phyloP scores from a whole-genome alignment of 2,888 invertebrate species.

The Hermodice carunculata region DNA sequence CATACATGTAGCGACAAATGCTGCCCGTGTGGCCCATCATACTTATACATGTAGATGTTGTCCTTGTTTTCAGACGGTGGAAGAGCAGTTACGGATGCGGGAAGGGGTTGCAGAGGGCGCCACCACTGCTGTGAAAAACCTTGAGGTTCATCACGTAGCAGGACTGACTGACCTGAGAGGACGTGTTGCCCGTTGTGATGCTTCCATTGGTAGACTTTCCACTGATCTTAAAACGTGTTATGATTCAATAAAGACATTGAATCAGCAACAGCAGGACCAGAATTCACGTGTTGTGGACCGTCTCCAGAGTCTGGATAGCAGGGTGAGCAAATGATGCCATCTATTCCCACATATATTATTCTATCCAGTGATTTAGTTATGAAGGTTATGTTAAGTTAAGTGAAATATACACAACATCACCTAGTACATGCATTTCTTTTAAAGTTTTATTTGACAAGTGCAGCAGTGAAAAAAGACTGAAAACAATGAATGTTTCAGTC shows the following conservation, averaged over 20 bases:
- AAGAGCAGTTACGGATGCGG: constrained; percentile 55
- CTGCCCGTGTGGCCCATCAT: too few species aligned
- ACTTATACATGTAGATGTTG: too few species aligned
- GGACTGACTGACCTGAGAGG: constrained; percentile 66
- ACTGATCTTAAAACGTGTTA: constrained; percentile 54
- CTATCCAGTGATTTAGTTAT: too few species aligned
- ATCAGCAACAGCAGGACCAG: constrained; percentile 53
- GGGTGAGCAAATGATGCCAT: too few species aligned
- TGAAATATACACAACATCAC: too few species aligned
- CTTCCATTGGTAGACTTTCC: constrained; percentile 62
- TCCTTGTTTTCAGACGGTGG: constrained; percentile 59
- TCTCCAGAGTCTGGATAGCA: constrained; percentile 59
- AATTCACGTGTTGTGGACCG: constrained; percentile 54
- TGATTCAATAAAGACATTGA: constrained; percentile 57
- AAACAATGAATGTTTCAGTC: too few species aligned
- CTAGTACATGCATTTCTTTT: too few species aligned
- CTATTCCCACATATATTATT: too few species aligned
- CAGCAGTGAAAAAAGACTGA: too few species aligned
- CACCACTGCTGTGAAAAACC: constrained; percentile 61
- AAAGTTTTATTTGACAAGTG: too few species aligned
- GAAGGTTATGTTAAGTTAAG: too few species aligned
- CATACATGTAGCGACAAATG: too few species aligned
- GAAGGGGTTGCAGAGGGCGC: constrained; percentile 56
- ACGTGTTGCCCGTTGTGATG: constrained; percentile 67
- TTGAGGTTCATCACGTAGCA: constrained; percentile 67